These are phyloP conservation scores for Caenorhabditis uteleia DNA, from an alignment of 2,888 invertebrate species.

Conservation along the genomic window DNA sequence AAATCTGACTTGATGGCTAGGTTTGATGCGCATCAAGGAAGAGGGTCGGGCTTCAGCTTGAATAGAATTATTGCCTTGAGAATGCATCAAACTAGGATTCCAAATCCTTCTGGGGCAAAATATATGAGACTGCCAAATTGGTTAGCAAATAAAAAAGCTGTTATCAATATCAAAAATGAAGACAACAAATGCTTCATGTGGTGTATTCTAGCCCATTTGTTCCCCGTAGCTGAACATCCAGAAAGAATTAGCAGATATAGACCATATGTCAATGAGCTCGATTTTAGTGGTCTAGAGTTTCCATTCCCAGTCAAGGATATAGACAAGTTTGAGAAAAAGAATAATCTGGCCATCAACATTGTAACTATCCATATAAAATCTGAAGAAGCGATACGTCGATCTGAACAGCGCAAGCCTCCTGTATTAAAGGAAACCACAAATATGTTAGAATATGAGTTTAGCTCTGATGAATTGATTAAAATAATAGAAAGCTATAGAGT, in stretches of 20 bases:
- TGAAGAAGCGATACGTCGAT: too few species aligned
- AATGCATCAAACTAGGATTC: slow-evolving; percentile 23
- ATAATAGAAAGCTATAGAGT: too few species aligned
- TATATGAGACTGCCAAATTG: slow-evolving; percentile 22
- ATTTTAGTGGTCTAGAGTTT: slow-evolving; percentile 38
- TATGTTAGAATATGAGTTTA: too few species aligned
- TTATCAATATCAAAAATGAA: slow-evolving; percentile 31
- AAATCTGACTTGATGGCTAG: too few species aligned
- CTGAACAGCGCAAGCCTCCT: too few species aligned
- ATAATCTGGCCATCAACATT: slow-evolving; percentile 41
- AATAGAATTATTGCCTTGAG: slow-evolving; percentile 7
- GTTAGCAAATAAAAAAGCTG: slow-evolving; percentile 29
- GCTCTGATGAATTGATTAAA: too few species aligned
- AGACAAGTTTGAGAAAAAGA: slow-evolving; percentile 43
- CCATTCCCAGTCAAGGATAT: slow-evolving; percentile 36
- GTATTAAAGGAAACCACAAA: too few species aligned
- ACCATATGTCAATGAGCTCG: slow-evolving; percentile 27
- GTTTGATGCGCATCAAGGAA: slow-evolving; percentile 14
- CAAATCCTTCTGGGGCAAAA: slow-evolving; percentile 6
- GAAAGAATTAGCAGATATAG: slow-evolving; percentile 38
- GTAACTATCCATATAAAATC: too few species aligned
- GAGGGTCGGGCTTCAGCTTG: slow-evolving; percentile 23
- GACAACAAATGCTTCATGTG: slow-evolving; percentile 42
- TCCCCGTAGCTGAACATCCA: slow-evolving; percentile 25
- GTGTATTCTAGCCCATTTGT: slow-evolving; percentile 32